A percentile compares a stretch with the other conserved stretches of the same genome.
These are phyloP conservation scores for Chrysotoxum bicinctum DNA, from an alignment of 2,888 invertebrate species.

Conservation along the genomic window DNA sequence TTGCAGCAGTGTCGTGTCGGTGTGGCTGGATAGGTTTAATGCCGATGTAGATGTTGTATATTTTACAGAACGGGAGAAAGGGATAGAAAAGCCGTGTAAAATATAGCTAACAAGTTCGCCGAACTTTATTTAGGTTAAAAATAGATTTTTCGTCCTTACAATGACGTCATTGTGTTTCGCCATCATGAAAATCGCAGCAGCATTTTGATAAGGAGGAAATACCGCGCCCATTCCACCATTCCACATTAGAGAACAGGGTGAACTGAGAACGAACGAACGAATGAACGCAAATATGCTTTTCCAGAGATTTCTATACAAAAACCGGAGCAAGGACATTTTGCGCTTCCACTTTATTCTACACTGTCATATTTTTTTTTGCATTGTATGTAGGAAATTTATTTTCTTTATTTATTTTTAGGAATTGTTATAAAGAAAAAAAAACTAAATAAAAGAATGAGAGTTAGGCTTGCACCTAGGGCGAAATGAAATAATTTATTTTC, in stretches of 20 bases:
- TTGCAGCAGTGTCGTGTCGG: conserved; percentile 45
- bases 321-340: conserved; percentile 63
- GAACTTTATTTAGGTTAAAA: conserved; percentile 67
- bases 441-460: not conserved
- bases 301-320: conserved; percentile 47
- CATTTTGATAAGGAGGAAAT: not conserved
- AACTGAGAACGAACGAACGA: not conserved
- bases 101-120: conserved; percentile 42
- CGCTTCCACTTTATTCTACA: conserved; percentile 32
- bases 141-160: conserved; percentile 53
- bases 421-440: not conserved
- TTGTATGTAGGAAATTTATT: not conserved
- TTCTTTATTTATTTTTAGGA: conserved; percentile 37
- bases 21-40: conserved; percentile 8
- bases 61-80: not conserved
- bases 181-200: conserved; percentile 30
- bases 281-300: conserved; percentile 32
- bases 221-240: conserved; percentile 43
- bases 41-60: not conserved
- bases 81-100: not conserved
- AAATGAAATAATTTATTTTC: conserved; percentile 20
- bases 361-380: conserved; percentile 13
- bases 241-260: not conserved
- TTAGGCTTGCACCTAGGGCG: not conserved
- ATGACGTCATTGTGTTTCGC: conserved; percentile 54